Evolutionary conservation across 2,113 vertebrate species (phyloP).

Genomic region (Neotragus moschatus): DNA sequence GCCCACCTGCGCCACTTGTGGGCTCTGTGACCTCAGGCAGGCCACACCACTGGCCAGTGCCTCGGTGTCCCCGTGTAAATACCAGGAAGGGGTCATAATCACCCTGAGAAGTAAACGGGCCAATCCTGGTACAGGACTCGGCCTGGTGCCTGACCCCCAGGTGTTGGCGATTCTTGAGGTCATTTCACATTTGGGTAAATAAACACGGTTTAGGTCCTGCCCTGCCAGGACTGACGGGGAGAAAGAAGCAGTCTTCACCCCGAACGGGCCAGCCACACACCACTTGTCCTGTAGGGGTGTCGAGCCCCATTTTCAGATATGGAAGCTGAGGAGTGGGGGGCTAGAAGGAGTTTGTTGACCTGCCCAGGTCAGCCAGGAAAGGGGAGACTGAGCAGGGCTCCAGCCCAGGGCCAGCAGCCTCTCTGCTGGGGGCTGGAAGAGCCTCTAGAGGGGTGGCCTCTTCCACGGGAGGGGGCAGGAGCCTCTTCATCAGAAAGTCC

Average conservation of each 20-base stretch:
- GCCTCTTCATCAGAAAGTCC: not conserved
- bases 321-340: not conserved
- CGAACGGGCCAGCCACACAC: accelerated
- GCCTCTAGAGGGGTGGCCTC: not conserved
- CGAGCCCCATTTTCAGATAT: not conserved
- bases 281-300: too few species aligned
- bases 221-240: not conserved
- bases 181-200: not conserved
- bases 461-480: accelerated
- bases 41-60: accelerated
- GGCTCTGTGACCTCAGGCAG: not conserved
- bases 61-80: not conserved
- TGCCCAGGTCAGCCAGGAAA: not conserved
- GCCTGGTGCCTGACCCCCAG: not conserved
- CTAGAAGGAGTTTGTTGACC: not conserved
- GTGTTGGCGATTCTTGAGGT: accelerated
- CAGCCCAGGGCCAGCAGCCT: not conserved
- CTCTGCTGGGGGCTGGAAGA: not conserved
- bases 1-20: accelerated
- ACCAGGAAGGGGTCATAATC: not conserved
- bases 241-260: too few species aligned
- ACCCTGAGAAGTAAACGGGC: not conserved
- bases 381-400: not conserved
- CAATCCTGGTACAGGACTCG: not conserved
- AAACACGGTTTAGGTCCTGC: not conserved